Conservation (phyloP, 2,797 vertebrate genomes). For the Lindbergichthys nudifrons region DNA sequence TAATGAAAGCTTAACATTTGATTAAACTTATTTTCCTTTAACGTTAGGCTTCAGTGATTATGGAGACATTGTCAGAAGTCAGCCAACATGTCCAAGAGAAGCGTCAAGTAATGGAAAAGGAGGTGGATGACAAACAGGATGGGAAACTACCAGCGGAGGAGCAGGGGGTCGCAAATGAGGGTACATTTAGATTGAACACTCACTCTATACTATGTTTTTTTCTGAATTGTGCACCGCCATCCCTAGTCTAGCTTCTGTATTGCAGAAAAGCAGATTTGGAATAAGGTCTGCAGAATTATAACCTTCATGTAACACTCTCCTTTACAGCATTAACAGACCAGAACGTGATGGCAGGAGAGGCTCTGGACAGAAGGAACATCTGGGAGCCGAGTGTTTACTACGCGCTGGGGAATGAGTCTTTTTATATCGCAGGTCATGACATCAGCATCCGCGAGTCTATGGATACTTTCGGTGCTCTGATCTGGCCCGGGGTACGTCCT, state of each 20-base stretch:
- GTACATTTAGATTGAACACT: conserved; percentile 33
- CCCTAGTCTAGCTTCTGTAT: not conserved
- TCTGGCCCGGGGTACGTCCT: conserved; percentile 91
- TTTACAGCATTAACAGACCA: conserved; percentile 37
- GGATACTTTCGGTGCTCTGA: conserved; percentile 89
- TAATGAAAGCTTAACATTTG: no score
- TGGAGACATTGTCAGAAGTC: conserved; percentile 50
- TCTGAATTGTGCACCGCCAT: not conserved
- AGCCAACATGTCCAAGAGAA: conserved; percentile 5
- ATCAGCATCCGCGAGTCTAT: conserved; percentile 92
- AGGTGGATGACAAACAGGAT: conserved; percentile 16
- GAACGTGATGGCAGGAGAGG: conserved; percentile 61
- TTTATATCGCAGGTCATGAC: conserved; percentile 86
- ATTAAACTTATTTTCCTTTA: not conserved
- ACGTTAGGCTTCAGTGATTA: conserved; percentile 15
- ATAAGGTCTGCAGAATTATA: not conserved
- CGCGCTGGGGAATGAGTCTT: conserved; percentile 87
- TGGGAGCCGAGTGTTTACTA: conserved; percentile 86
- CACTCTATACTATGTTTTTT: not conserved
- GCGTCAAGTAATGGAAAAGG: conserved; percentile 18
- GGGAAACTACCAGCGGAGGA: conserved; percentile 11
- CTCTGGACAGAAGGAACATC: conserved; percentile 58
- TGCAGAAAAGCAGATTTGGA: not conserved
- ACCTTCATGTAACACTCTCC: conserved; percentile 3
- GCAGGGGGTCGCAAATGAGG: conserved; percentile 40